Evolutionary conservation across 2,113 vertebrate genomes (phyloP).

Genomic region (Mirza zaza): DNA sequence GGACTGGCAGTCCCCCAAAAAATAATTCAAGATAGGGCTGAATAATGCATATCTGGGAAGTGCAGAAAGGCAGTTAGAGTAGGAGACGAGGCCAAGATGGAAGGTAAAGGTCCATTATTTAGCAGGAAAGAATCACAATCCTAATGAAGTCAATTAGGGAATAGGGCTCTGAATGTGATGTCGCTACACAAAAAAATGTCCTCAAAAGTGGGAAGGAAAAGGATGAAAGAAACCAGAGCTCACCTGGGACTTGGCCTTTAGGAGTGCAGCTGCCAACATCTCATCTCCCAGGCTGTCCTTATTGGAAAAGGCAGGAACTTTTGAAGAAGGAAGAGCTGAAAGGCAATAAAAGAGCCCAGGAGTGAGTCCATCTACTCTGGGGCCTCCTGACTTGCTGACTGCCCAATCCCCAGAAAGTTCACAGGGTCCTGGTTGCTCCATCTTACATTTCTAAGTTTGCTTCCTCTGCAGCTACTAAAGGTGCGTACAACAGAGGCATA

Average conservation of each 20-base stretch:
- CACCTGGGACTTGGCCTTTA: constrained; percentile 78
- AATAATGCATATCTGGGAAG: background rate
- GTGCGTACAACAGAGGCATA: background rate
- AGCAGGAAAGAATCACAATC: background rate
- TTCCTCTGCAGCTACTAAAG: background rate
- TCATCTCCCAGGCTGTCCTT: constrained; percentile 65
- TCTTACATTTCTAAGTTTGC: background rate
- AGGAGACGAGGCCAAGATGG: background rate
- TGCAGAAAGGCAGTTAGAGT: background rate
- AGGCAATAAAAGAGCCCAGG: background rate
- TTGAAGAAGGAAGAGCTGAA: constrained; percentile 66
- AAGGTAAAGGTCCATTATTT: background rate
- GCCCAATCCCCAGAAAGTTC: background rate
- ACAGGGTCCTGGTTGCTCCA: background rate
- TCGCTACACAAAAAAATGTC: background rate
- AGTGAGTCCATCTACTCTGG: background rate
- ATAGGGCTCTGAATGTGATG: background rate
- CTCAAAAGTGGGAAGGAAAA: background rate
- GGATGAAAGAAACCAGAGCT: background rate
- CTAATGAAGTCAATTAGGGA: background rate
- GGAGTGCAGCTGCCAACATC: constrained; percentile 74
- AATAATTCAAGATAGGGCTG: background rate
- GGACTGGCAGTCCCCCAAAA: background rate
- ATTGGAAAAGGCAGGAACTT: constrained; percentile 59
- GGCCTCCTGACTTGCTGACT: background rate